A percentile compares a stretch with the other conserved stretches of the same genome.
Conservation (phyloP, 2,888 invertebrate species). For the Elegia similella region DNA sequence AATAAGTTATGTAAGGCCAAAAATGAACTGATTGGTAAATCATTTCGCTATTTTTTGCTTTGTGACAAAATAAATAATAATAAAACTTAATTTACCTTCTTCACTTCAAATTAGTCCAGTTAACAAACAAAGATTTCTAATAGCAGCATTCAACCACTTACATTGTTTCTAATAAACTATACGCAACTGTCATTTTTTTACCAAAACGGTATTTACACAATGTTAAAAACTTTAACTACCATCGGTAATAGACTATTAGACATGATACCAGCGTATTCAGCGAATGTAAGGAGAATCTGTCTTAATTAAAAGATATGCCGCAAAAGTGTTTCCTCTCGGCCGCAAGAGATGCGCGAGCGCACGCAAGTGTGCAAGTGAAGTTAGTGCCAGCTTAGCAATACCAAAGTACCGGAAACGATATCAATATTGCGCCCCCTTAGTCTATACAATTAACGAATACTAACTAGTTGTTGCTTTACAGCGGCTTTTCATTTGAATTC, state of each 20-base stretch:
- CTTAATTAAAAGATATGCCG: conserved; percentile 32
- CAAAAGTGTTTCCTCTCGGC: conserved; percentile 17
- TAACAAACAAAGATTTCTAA: not conserved
- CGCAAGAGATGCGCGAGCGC: not conserved
- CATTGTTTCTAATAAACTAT: not conserved
- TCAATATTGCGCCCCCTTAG: too few species aligned
- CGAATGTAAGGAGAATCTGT: conserved; percentile 23
- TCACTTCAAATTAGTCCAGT: too few species aligned
- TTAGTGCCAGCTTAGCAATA: too few species aligned
- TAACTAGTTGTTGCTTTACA: too few species aligned
- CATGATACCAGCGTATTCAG: conserved; percentile 8
- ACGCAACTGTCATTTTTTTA: not conserved
- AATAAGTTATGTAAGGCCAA: too few species aligned
- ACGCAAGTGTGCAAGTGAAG: conserved; percentile 5
- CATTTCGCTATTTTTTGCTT: too few species aligned
- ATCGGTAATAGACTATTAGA: conserved; percentile 5
- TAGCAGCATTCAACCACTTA: not conserved
- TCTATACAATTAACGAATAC: too few species aligned
- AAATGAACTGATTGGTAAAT: too few species aligned
- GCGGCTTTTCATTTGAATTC: too few species aligned
- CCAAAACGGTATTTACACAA: conserved; percentile 1
- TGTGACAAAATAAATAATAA: too few species aligned
- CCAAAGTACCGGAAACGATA: too few species aligned
- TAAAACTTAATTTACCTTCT: too few species aligned
- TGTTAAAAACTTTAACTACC: conserved; percentile 14